phyloP scores from a whole-genome alignment of 2,797 vertebrate genomes.

The Halcyon smyrnensis region DNA sequence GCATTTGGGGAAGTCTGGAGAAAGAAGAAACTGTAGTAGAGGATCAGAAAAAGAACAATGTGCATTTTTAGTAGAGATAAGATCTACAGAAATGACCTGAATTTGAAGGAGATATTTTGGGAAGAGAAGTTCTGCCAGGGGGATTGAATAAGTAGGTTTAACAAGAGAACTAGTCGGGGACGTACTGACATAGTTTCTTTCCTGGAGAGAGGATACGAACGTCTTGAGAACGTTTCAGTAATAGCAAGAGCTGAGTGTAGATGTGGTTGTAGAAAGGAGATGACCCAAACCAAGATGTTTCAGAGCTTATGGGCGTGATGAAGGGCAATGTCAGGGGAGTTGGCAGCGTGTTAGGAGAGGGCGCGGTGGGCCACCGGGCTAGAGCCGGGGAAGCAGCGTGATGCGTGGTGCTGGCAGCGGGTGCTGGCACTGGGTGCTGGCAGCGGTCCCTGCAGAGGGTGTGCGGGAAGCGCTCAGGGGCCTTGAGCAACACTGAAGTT shows the following conservation, averaged over 20 bases:
- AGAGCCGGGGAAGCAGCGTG: background rate
- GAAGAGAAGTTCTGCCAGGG: background rate
- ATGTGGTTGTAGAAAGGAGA: too few species aligned
- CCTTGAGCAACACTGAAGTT: accelerated
- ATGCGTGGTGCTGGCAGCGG: too few species aligned
- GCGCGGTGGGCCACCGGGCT: background rate
- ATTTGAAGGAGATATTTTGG: background rate
- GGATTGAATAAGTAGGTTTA: background rate
- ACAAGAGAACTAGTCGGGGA: background rate
- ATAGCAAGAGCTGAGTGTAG: accelerated
- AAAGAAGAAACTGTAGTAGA: background rate
- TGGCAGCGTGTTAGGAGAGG: accelerated
- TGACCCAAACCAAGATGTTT: accelerated
- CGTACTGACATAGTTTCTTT: background rate
- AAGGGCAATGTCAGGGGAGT: accelerated
- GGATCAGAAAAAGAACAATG: background rate
- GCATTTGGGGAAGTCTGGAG: background rate
- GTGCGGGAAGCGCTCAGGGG: background rate
- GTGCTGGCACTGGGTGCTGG: too few species aligned
- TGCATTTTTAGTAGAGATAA: background rate
- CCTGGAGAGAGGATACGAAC: accelerated
- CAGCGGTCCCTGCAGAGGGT: background rate
- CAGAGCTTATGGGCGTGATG: accelerated
- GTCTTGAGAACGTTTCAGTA: accelerated
- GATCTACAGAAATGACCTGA: background rate